Evolutionary conservation across 2,888 invertebrate genomes (phyloP), one percentile per base, ranked within the genome.

Genomic region (Drosophila ezoana): DNA sequence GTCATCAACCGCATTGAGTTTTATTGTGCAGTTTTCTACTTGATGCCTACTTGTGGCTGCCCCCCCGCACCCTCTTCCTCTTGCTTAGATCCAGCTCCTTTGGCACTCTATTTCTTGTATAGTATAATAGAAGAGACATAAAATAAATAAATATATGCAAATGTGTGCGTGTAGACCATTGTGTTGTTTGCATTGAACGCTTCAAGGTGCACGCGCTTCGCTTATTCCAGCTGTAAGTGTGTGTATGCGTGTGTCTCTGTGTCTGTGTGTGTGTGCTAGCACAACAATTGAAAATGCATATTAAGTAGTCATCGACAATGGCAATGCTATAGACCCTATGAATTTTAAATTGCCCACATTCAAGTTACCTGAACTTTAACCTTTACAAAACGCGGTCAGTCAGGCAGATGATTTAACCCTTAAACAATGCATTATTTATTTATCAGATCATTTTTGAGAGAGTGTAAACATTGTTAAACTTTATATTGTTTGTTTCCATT

Each of bases 111-210:
- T 52, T 35, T 18, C 41, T 43, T 35, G 52, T 18, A 35, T 63
- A 51, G 43, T 43, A 70, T 65, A 59, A 72, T 56, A 79, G 86
- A 76, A 67, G 66, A 72, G 73, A 73, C 73, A 82, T 82, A 84
- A 83, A 86, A 86, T 86, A 86, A 82, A 82, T 86, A 82, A 77
- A 86, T 81, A 84, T 87, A 81, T 81, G 81, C 87, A 81, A 81
- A 81, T 81, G 70, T 48, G 56, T 63, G 65, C 43, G 59, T 44
- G 47, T 40, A 38, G 28, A 32, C 48, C 56, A 48, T 69, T 62
- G 70, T 72, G 61, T 85, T 85, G 82, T 81, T 81, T 82, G 82
- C 72, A 64, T 71, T 75, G 62, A 71, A 62, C 72, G 62, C 72
- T 75, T 76, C 60, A 85, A 72, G 85, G 80, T 81, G 82, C 76